Evolutionary conservation across 2,888 invertebrate species (phyloP).

Genomic region (Zele albiditarsus): DNA sequence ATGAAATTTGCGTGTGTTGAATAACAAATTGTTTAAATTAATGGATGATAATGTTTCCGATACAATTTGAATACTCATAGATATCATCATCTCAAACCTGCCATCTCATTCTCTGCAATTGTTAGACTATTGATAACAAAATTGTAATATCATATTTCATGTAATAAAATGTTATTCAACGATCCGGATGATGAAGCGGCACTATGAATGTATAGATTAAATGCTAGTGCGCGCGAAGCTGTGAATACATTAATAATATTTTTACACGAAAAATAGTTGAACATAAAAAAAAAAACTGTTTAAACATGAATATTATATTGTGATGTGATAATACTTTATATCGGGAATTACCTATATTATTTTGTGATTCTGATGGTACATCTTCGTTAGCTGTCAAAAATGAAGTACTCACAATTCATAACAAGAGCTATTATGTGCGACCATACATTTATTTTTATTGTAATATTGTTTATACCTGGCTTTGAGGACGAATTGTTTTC

Average conservation of each 20-base stretch:
- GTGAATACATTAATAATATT: background rate
- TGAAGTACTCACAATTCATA: background rate
- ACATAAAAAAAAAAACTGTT: background rate
- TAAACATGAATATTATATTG: slow-evolving; percentile 5
- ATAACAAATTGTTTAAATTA: background rate
- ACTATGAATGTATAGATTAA: background rate
- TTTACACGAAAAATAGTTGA: background rate
- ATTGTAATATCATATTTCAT: slow-evolving; percentile 14
- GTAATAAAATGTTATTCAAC: background rate
- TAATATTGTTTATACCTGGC: background rate
- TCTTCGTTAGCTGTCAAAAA: background rate
- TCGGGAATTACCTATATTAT: background rate
- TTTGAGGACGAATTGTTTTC: slow-evolving; percentile 37
- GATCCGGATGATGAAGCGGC: background rate
- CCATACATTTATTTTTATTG: background rate
- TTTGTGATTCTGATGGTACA: background rate
- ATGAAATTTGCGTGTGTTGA: slow-evolving; percentile 5
- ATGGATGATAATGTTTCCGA: background rate
- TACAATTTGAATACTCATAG: background rate
- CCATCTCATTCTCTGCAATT: slow-evolving; percentile 42
- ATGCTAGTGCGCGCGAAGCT: background rate
- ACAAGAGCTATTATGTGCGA: slow-evolving; percentile 26
- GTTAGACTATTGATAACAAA: background rate
- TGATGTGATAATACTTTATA: background rate
- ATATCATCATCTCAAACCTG: background rate